Percentiles rank a stretch among this genome's conserved stretches.
Evolutionary conservation across 1,140 invertebrate species (phyloP).

Genomic region (Latrodectus geometricus): DNA sequence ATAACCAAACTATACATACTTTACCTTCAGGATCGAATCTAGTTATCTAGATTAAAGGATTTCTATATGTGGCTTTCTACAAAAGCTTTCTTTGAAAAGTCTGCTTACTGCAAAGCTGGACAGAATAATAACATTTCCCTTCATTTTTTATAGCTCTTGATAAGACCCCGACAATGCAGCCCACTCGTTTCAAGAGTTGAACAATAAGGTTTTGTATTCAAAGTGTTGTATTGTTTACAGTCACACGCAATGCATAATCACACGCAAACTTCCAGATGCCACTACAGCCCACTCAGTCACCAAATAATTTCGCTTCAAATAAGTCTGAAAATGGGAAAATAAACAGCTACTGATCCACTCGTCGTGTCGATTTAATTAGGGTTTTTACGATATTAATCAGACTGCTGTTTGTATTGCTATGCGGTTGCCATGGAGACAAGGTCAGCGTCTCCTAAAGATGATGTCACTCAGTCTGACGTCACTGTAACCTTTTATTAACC

Average conservation of each 20-base stretch:
- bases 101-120: neutral
- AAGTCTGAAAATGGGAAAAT: neutral
- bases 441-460: constrained; percentile 15
- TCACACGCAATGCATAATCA: neutral
- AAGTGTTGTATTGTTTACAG: neutral
- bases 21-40: too few species aligned
- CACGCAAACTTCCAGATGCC: neutral
- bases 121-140: neutral
- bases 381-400: neutral
- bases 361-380: neutral
- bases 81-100: too few species aligned
- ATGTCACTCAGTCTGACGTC: neutral
- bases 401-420: constrained; percentile 23
- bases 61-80: neutral
- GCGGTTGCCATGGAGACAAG: constrained; percentile 18
- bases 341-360: neutral
- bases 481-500: neutral
- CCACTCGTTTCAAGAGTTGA: neutral
- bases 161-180: neutral
- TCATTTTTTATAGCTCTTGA: neutral
- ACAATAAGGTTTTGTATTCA: neutral
- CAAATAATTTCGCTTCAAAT: neutral
- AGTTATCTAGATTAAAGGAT: neutral
- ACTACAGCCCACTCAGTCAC: neutral
- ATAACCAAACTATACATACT: too few species aligned